Conservation (phyloP, 2,888 invertebrate genomes). For the Anthophora plumipes region DNA sequence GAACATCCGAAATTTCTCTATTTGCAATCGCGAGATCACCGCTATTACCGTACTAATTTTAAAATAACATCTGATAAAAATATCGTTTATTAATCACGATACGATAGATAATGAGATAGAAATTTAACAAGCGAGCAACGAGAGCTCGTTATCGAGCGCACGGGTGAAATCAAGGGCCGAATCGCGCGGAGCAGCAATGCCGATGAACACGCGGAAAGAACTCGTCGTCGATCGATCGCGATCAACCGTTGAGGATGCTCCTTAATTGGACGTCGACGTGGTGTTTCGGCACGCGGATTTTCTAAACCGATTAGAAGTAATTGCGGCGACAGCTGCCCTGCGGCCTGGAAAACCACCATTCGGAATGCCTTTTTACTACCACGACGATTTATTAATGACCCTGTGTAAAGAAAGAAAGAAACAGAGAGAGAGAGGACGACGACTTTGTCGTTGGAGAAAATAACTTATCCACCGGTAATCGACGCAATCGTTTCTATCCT, state of each 20-base stretch:
- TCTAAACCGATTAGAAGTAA: constrained; percentile 69
- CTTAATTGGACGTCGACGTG: constrained; percentile 56
- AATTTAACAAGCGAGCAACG: not conserved
- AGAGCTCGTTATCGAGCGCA: constrained; percentile 24
- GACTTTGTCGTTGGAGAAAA: constrained; percentile 45
- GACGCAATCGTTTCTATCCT: constrained; percentile 37
- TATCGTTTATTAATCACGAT: no score
- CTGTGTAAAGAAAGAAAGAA: not conserved
- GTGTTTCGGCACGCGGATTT: constrained; percentile 60
- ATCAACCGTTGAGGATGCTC: constrained; percentile 42
- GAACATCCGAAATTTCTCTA: not conserved
- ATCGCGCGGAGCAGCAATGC: constrained; percentile 33
- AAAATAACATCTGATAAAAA: no score
- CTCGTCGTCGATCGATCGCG: constrained; percentile 47
- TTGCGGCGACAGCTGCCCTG: constrained; percentile 44
- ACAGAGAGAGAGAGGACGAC: constrained; percentile 14
- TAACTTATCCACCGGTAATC: constrained; percentile 44
- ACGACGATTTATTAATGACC: constrained; percentile 53
- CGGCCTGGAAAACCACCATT: constrained; percentile 59
- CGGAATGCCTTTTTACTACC: constrained; percentile 36
- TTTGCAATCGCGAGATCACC: no score
- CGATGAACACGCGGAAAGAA: constrained; percentile 30
- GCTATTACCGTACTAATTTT: no score
- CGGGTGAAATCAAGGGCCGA: constrained; percentile 54
- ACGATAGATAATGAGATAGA: not conserved